phyloP scores from a whole-genome alignment of 2,113 vertebrate genomes.

The Corydoras sp. region DNA sequence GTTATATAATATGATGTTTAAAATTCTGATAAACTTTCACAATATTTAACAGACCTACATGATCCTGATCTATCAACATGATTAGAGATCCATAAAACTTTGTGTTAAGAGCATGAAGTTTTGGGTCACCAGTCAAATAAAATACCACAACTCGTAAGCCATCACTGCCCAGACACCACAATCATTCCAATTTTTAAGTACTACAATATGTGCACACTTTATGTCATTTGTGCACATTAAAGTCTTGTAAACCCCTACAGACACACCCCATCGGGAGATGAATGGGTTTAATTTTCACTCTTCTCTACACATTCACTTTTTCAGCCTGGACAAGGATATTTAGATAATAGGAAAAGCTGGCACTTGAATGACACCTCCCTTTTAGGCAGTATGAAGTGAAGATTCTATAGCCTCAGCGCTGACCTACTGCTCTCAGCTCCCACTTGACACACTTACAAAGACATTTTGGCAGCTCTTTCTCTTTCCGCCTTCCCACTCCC shows the following conservation, averaged over 20 bases:
- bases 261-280: slow-evolving; percentile 17
- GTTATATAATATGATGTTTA: too few relatives aligned
- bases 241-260: not conserved
- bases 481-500: slow-evolving; percentile 48
- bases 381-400: slow-evolving; percentile 55
- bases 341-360: slow-evolving; percentile 56
- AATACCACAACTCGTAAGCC: not conserved
- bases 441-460: slow-evolving; percentile 63
- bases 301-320: not conserved
- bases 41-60: too few relatives aligned
- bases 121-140: too few relatives aligned
- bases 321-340: slow-evolving; percentile 26
- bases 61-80: too few relatives aligned
- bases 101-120: too few relatives aligned
- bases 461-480: slow-evolving; percentile 47
- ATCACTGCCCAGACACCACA: not conserved
- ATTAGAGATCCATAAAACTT: too few relatives aligned
- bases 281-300: slow-evolving; percentile 4
- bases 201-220: not conserved
- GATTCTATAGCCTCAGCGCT: slow-evolving; percentile 44
- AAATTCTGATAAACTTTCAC: too few relatives aligned
- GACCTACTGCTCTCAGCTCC: slow-evolving; percentile 57
- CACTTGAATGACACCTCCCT: slow-evolving; percentile 55
- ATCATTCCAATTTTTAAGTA: not conserved
- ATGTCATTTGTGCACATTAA: not conserved